Conservation (phyloP, 1,140 invertebrate genomes). For the Paraescarpia echinospica region DNA sequence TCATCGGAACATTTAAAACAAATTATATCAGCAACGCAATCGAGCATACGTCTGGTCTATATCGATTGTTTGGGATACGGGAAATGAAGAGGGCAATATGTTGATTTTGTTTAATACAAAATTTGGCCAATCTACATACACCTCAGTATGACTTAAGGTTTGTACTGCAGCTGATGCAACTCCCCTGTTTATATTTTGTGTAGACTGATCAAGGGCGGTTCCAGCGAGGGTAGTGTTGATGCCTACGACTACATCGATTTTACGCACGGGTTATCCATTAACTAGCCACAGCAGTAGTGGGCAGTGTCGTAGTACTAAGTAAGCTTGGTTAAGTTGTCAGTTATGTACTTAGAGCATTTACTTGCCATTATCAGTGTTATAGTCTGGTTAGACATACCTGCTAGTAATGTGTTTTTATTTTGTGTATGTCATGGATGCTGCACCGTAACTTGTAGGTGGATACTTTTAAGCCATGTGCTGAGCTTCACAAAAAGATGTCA, state of each 20-base stretch:
- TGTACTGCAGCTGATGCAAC: too few relatives aligned
- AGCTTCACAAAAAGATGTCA: not conserved
- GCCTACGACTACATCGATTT: slow-evolving; percentile 98
- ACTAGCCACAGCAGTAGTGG: slow-evolving; percentile 18
- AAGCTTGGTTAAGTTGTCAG: not conserved
- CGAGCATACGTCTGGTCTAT: too few relatives aligned
- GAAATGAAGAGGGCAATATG: too few relatives aligned
- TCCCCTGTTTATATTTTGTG: too few relatives aligned
- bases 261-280: slow-evolving; percentile 74
- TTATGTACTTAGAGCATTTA: not conserved
- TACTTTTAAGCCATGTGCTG: not conserved
- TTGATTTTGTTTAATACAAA: too few relatives aligned
- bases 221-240: too few relatives aligned
- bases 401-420: not conserved
- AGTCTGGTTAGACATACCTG: not conserved
- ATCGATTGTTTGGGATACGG: too few relatives aligned
- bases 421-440: not conserved
- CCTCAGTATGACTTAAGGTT: too few relatives aligned
- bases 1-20: too few relatives aligned
- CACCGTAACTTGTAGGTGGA: not conserved
- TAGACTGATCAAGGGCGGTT: too few relatives aligned
- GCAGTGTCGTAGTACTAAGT: not conserved
- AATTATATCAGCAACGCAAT: too few relatives aligned
- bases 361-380: not conserved
- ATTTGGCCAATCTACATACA: too few relatives aligned